These are phyloP conservation scores for Vidua chalybeata DNA, from an alignment of 2,113 vertebrate species.

Conservation along the genomic window DNA sequence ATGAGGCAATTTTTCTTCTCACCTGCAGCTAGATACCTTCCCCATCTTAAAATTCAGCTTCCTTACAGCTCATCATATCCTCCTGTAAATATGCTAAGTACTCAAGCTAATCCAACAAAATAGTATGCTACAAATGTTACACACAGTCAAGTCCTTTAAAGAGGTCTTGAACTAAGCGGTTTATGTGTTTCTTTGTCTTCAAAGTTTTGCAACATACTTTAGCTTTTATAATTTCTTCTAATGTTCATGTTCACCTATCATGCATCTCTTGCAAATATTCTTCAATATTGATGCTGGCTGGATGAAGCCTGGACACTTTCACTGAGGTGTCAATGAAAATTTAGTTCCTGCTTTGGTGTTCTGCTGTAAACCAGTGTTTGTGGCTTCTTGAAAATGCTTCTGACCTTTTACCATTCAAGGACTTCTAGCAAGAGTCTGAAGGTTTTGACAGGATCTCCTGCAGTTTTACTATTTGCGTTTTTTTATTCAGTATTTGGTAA, in stretches of 20 bases:
- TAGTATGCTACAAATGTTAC: not conserved
- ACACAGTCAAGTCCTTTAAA: not conserved
- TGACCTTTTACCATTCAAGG: not conserved
- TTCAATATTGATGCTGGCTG: not conserved
- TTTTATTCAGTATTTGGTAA: not conserved
- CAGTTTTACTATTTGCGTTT: not conserved
- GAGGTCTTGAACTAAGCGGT: not conserved
- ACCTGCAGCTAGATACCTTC: not conserved
- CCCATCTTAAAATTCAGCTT: not conserved
- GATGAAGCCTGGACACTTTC: not conserved
- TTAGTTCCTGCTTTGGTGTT: not conserved
- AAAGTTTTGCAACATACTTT: not conserved
- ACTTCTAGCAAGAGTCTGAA: not conserved
- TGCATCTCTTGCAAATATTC: fast-evolving
- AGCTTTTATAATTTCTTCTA: not conserved
- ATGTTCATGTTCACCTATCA: not conserved
- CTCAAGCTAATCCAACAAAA: not conserved
- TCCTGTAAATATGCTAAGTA: not conserved
- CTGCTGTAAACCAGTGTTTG: not conserved
- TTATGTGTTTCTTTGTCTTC: not conserved
- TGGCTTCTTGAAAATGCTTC: not conserved
- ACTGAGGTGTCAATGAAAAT: not conserved
- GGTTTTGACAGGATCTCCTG: not conserved
- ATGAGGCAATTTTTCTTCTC: not conserved
- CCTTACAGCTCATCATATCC: not conserved